Conservation (phyloP, 2,113 vertebrate species). For the Mungos mungo region DNA sequence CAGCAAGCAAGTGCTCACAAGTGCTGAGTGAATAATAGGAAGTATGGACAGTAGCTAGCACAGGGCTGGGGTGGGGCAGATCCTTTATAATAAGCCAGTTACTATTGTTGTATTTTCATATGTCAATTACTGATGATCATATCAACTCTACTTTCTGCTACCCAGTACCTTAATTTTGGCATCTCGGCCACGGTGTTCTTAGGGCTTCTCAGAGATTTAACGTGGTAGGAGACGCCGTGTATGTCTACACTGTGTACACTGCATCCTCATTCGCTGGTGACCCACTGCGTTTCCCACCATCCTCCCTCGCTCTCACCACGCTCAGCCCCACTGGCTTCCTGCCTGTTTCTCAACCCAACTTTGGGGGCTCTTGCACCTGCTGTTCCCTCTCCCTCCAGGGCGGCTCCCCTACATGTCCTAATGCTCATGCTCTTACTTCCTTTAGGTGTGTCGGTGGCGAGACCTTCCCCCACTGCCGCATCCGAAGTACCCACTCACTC, state of each 20-base stretch:
- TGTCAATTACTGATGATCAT: fast-evolving
- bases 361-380: neutral
- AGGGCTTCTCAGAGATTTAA: fast-evolving
- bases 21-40: neutral
- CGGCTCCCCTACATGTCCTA: neutral
- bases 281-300: neutral
- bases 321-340: neutral
- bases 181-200: neutral
- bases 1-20: fast-evolving
- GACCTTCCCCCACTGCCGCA: neutral
- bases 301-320: neutral
- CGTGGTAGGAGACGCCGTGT: neutral
- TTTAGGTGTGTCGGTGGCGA: too few relatives aligned
- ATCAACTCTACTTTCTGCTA: neutral
- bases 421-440: neutral
- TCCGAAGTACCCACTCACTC: neutral
- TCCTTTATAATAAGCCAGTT: fast-evolving
- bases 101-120: fast-evolving
- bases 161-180: too few relatives aligned
- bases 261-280: neutral
- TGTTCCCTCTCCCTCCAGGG: neutral
- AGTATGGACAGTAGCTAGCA: fast-evolving
- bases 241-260: too few relatives aligned
- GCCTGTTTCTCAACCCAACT: too few relatives aligned
- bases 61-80: fast-evolving